phyloP scores from a whole-genome alignment of 2,888 invertebrate genomes.

The Lissonota sp. region DNA sequence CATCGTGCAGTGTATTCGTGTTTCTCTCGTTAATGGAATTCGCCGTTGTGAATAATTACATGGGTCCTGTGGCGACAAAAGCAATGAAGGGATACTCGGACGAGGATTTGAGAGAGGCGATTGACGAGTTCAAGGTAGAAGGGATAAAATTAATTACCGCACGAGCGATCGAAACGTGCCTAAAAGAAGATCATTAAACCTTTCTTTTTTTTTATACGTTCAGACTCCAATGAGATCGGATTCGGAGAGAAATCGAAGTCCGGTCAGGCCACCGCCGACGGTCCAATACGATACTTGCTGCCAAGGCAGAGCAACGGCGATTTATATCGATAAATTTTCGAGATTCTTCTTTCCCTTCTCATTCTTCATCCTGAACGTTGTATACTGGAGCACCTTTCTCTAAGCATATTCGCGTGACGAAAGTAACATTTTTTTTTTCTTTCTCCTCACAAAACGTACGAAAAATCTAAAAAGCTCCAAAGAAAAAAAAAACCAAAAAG shows the following conservation, averaged over 20 bases:
- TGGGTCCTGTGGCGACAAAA: conserved; percentile 94
- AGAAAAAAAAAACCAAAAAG: background rate
- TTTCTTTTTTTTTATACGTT: conserved; percentile 16
- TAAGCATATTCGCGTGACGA: conserved; percentile 64
- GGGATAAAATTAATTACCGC: background rate
- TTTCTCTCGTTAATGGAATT: conserved; percentile 95
- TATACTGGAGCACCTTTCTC: conserved; percentile 95
- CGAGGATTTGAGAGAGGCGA: conserved; percentile 90
- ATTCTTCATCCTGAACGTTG: conserved; percentile 94
- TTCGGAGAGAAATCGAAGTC: conserved; percentile 81
- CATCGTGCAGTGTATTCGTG: conserved; percentile 96
- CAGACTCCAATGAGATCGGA: conserved; percentile 83
- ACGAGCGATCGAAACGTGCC: background rate
- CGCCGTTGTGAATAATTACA: conserved; percentile 95
- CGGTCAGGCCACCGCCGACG: conserved; percentile 78
- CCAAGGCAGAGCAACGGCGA: conserved; percentile 88
- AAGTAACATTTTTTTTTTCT: conserved; percentile 14
- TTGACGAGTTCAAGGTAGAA: conserved; percentile 91
- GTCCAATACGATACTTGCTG: conserved; percentile 93
- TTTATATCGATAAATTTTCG: conserved; percentile 94
- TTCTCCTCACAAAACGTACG: conserved; percentile 15
- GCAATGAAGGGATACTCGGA: conserved; percentile 96
- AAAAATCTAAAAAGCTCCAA: conserved; percentile 28
- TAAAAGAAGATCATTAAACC: conserved; percentile 3
- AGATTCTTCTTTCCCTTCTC: conserved; percentile 96